phyloP scores from a whole-genome alignment of 2,797 vertebrate species.

The Ambastaia sidthimunki region DNA sequence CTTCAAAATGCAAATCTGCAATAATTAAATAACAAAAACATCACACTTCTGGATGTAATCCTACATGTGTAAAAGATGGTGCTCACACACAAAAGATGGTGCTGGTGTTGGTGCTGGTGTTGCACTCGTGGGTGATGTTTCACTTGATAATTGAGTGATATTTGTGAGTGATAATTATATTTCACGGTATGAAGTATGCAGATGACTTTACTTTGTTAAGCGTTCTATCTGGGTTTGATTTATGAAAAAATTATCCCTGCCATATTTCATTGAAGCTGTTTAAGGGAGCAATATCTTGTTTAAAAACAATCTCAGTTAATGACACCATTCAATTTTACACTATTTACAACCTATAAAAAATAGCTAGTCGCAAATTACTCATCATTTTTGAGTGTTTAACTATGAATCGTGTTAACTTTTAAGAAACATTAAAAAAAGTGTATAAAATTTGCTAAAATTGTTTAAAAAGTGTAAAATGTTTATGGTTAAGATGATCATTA shows the following conservation, averaged over 20 bases:
- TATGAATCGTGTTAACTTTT: no score
- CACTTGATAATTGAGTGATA: neutral
- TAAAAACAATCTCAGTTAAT: neutral
- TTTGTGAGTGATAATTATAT: neutral
- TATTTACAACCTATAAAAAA: no score
- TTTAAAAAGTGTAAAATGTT: no score
- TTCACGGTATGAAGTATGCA: neutral
- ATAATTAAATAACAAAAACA: neutral
- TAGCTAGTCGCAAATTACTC: no score
- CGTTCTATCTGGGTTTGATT: slow-evolving; percentile 4
- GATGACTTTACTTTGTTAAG: neutral
- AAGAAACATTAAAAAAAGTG: no score
- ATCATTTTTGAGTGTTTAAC: no score
- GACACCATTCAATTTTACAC: neutral
- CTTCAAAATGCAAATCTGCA: neutral
- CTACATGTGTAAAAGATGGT: neutral
- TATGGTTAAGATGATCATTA: no score
- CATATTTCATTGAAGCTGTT: neutral
- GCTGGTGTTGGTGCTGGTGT: neutral
- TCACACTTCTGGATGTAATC: neutral
- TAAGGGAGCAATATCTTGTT: neutral
- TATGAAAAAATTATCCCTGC: neutral
- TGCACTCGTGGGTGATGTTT: neutral
- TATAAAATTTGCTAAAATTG: no score
- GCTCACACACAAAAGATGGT: neutral